Evolutionary conservation across 1,140 invertebrate genomes (phyloP).

Genomic region (Papilio xuthus): DNA sequence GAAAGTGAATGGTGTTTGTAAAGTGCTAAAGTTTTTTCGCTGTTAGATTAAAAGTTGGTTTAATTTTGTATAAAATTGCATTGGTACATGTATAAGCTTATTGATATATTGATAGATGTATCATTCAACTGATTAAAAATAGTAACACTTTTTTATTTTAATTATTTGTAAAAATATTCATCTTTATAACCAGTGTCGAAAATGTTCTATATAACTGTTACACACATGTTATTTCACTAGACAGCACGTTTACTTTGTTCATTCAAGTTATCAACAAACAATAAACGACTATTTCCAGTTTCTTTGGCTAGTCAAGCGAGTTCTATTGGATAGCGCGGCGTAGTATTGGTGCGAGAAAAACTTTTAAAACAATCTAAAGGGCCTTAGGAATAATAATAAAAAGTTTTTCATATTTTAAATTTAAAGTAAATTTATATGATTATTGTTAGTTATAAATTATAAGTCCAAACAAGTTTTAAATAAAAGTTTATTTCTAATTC

Average conservation of each 20-base stretch:
- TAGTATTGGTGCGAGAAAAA: constrained; percentile 14
- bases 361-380: background rate
- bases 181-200: background rate
- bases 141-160: background rate
- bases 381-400: background rate
- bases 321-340: constrained; percentile 3
- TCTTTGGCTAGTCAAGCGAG: constrained; percentile 19
- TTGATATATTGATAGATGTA: constrained; percentile 14
- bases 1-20: constrained; percentile 43
- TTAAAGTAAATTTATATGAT: background rate
- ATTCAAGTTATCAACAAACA: constrained; percentile 39
- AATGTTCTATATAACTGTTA: constrained; percentile 23
- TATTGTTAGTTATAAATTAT: background rate
- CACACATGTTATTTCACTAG: constrained; percentile 17
- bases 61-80: constrained; percentile 31
- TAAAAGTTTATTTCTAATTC: too few relatives aligned
- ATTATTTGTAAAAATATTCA: background rate
- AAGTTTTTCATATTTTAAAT: background rate
- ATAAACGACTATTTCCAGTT: constrained; percentile 35
- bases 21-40: constrained; percentile 29
- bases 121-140: background rate
- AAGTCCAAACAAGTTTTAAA: background rate
- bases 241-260: constrained; percentile 30
- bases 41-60: constrained; percentile 35
- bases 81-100: constrained; percentile 29